A percentile compares a stretch with the other conserved stretches of the same genome.
phyloP scores from a whole-genome alignment of 23 tunicate species.

The Ciona savignyi region DNA sequence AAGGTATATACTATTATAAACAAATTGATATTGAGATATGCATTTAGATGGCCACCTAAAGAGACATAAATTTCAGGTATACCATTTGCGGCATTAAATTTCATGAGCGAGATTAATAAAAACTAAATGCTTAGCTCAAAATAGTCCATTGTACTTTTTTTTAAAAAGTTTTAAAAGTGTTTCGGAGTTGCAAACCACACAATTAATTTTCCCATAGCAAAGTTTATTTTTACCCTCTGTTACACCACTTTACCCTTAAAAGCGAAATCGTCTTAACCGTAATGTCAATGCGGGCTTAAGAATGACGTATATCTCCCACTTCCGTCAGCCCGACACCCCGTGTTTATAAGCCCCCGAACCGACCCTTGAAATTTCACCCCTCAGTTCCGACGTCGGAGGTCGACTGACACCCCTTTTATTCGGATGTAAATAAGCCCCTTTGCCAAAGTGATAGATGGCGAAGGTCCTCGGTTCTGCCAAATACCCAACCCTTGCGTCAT shows the following conservation, averaged over 20 bases:
- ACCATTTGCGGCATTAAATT: no score
- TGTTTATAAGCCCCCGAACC: not conserved
- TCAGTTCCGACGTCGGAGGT: not conserved
- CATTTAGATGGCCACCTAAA: no score
- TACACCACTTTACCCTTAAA: not conserved
- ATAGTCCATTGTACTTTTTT: no score
- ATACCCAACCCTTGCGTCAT: not conserved
- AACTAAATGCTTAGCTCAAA: no score
- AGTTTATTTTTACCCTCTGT: not conserved
- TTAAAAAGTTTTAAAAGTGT: no score
- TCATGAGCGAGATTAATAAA: no score
- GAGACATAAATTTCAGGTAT: no score
- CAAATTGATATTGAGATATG: no score
- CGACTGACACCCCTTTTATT: not conserved
- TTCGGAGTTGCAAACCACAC: no score
- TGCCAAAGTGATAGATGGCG: not conserved
- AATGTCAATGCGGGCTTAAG: not conserved
- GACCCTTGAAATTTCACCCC: conserved; percentile 1
- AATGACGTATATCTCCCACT: not conserved
- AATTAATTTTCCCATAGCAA: not conserved
- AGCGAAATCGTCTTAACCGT: not conserved
- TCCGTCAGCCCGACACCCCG: not conserved
- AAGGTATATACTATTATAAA: no score
- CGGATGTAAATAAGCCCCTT: not conserved
- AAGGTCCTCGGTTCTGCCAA: not conserved